phyloP scores from a whole-genome alignment of 2,888 invertebrate genomes.

The Pristionchus exspectatus region DNA sequence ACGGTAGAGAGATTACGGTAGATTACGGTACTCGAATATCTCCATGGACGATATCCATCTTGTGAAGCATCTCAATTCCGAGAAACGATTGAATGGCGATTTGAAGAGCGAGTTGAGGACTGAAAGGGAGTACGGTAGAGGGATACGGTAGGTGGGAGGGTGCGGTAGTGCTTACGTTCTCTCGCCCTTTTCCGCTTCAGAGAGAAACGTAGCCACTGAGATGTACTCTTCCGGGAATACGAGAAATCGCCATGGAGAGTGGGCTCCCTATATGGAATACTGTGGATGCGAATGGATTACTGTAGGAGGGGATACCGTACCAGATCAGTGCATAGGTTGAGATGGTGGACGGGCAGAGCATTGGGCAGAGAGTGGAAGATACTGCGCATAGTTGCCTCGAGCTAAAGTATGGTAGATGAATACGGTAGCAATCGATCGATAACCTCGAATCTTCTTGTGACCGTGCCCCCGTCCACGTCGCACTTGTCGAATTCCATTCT shows the following conservation, averaged over 20 bases:
- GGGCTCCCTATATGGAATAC: neutral
- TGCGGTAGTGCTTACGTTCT: constrained; percentile 1
- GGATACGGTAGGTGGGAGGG: neutral
- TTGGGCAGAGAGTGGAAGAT: neutral
- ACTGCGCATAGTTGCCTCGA: constrained; percentile 1
- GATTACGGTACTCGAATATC: neutral
- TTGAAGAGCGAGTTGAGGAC: neutral
- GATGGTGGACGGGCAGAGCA: neutral
- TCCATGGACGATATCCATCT: constrained; percentile 22
- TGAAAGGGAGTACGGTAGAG: neutral
- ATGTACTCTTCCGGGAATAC: neutral
- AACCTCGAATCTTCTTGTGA: constrained; percentile 2
- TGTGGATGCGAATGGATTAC: neutral
- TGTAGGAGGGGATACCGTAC: neutral
- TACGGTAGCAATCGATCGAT: neutral
- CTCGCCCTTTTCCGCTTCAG: neutral
- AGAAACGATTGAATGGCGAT: neutral
- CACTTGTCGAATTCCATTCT: constrained; percentile 35
- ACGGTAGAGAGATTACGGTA: neutral
- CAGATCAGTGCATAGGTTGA: constrained; percentile 9
- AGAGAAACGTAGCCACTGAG: neutral
- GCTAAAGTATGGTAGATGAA: neutral
- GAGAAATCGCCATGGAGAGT: constrained; percentile 10
- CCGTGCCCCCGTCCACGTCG: neutral
- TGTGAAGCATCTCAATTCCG: constrained; percentile 25